These are phyloP conservation scores for Rachycentron canadum DNA, from an alignment of 2,797 vertebrate species.

Conservation along the genomic window DNA sequence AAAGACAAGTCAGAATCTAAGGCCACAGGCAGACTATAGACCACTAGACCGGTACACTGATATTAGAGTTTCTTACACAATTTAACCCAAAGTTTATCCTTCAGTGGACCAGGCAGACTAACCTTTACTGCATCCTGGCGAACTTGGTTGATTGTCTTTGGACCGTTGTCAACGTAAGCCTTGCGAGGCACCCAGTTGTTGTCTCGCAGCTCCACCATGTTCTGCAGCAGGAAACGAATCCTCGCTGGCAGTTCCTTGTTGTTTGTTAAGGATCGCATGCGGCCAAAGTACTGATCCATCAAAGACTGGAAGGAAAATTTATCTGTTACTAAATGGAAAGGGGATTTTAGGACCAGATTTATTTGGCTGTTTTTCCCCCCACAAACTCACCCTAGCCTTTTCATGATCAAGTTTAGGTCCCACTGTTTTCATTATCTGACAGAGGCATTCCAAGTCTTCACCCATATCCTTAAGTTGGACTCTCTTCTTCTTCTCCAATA, in stretches of 20 bases:
- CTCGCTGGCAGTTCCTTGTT: slow-evolving; percentile 98
- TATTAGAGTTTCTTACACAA: too few species aligned
- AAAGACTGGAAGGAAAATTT: slow-evolving; percentile 87
- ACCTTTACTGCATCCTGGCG: slow-evolving; percentile 99
- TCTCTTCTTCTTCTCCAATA: slow-evolving; percentile 99
- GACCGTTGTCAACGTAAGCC: slow-evolving; percentile 98
- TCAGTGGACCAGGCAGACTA: slow-evolving; percentile 2
- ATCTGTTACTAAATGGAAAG: not conserved
- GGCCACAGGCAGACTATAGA: not conserved
- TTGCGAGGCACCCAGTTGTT: slow-evolving; percentile 98
- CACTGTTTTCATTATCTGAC: slow-evolving; percentile 99
- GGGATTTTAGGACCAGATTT: not conserved
- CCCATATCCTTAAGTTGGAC: slow-evolving; percentile 99
- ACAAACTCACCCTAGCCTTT: slow-evolving; percentile 92
- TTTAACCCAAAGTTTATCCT: too few species aligned
- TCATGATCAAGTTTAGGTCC: slow-evolving; percentile 99
- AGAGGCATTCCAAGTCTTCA: slow-evolving; percentile 99
- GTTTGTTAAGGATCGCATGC: slow-evolving; percentile 96
- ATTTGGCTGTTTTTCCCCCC: not conserved
- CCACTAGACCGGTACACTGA: not conserved
- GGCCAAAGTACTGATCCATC: slow-evolving; percentile 99
- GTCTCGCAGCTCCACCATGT: slow-evolving; percentile 96
- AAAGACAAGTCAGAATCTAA: slow-evolving; percentile 45
- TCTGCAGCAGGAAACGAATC: slow-evolving; percentile 99
- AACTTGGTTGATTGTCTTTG: slow-evolving; percentile 99